These are phyloP conservation scores for Ophthalmolycus amberensis DNA, from an alignment of 2,113 vertebrate genomes.

Conservation along the genomic window DNA sequence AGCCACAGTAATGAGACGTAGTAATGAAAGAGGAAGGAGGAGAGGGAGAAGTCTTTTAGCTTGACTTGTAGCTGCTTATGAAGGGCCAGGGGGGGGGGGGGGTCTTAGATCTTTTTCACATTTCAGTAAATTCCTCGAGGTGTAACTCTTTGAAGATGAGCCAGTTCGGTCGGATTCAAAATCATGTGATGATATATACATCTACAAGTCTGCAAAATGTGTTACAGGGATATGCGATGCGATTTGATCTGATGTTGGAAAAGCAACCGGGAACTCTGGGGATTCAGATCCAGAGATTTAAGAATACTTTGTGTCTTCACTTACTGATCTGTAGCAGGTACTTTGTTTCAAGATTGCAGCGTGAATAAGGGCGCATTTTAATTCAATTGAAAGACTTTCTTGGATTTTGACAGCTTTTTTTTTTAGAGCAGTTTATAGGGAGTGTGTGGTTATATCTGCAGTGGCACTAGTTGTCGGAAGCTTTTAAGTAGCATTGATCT, in stretches of 20 bases:
- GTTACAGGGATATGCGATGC: conserved; percentile 12
- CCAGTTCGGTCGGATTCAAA: conserved; percentile 41
- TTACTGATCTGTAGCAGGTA: conserved; percentile 6
- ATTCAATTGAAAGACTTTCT: neutral
- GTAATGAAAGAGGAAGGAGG: conserved; percentile 7
- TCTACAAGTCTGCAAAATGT: conserved; percentile 20
- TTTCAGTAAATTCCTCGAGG: conserved; percentile 36
- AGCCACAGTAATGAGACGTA: conserved; percentile 36
- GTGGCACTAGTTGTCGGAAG: neutral
- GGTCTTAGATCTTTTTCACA: conserved; percentile 14
- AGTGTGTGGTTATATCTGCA: neutral
- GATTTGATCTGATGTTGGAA: conserved; percentile 23
- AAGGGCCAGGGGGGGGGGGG: conserved; percentile 21
- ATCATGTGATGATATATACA: conserved; percentile 43
- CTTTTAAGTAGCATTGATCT: conserved; percentile 11
- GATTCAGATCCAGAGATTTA: conserved; percentile 5
- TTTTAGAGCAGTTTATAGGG: neutral
- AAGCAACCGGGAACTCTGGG: conserved; percentile 10
- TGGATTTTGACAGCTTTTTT: conserved; percentile 1
- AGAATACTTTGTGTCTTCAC: conserved; percentile 5
- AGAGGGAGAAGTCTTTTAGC: conserved; percentile 26
- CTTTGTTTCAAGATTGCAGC: conserved; percentile 2
- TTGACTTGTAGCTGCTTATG: conserved; percentile 36
- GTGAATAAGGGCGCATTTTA: neutral
- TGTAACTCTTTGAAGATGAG: conserved; percentile 56